These are phyloP conservation scores for Australoheros facetus DNA, from an alignment of 2,797 vertebrate species.

Conservation along the genomic window DNA sequence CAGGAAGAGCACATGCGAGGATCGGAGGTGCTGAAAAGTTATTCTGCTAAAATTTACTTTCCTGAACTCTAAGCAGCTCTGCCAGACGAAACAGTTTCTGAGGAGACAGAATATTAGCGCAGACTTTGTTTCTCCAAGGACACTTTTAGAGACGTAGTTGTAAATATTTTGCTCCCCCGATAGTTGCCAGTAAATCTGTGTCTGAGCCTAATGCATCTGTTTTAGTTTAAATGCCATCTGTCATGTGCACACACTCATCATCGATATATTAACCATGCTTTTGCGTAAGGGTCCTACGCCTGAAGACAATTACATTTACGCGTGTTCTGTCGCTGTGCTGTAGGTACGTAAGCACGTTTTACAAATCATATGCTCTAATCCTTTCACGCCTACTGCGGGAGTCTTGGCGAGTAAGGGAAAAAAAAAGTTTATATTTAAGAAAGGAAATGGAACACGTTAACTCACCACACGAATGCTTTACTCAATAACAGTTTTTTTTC, in stretches of 20 bases:
- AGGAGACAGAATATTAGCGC: background rate
- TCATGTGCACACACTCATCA: background rate
- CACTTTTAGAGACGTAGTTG: background rate
- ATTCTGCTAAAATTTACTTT: background rate
- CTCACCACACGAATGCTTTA: constrained; percentile 11
- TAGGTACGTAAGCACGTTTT: constrained; percentile 73
- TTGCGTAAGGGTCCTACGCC: constrained; percentile 44
- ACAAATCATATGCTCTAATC: constrained; percentile 67
- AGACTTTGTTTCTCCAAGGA: background rate
- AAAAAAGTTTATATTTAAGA: constrained; percentile 42
- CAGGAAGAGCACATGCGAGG: background rate
- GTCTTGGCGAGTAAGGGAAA: background rate
- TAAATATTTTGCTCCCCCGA: background rate
- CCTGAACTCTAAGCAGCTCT: background rate
- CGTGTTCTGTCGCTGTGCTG: constrained; percentile 30
- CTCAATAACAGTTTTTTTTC: background rate
- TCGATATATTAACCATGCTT: constrained; percentile 1
- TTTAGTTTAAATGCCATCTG: too few species aligned
- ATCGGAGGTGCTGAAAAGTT: background rate
- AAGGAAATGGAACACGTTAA: constrained; percentile 42
- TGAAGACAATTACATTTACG: constrained; percentile 60
- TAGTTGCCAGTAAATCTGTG: background rate
- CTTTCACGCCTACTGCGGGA: constrained; percentile 48
- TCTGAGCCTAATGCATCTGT: background rate
- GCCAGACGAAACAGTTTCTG: background rate